These are phyloP conservation scores for Triplophysa bombifrons DNA, from an alignment of 2,797 vertebrate genomes.

Conservation along the genomic window DNA sequence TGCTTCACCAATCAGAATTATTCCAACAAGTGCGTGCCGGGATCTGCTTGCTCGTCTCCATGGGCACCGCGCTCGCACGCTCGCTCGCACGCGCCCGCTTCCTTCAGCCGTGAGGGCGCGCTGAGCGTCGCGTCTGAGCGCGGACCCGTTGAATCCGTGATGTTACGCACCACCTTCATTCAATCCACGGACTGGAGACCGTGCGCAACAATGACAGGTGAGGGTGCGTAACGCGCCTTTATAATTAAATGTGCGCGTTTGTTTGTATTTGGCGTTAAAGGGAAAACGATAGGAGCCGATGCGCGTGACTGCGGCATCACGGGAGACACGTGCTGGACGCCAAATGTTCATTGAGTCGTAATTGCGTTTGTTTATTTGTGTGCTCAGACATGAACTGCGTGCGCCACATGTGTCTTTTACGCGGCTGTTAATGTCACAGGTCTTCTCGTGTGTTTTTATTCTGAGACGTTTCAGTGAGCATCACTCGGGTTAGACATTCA, in stretches of 20 bases:
- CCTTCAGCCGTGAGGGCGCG: slow-evolving; percentile 34
- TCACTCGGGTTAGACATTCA: background rate
- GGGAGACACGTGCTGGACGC: slow-evolving; percentile 51
- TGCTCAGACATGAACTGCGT: background rate
- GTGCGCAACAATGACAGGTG: slow-evolving; percentile 16
- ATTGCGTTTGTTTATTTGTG: slow-evolving; percentile 17
- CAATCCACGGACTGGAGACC: background rate
- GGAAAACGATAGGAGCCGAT: background rate
- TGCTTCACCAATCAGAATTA: background rate
- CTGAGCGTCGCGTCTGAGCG: slow-evolving; percentile 11
- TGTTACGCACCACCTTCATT: background rate
- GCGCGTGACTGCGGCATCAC: slow-evolving; percentile 52
- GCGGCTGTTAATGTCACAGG: background rate
- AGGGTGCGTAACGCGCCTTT: background rate
- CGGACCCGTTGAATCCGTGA: slow-evolving; percentile 24
- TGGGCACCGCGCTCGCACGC: slow-evolving; percentile 38
- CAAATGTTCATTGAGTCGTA: slow-evolving; percentile 23
- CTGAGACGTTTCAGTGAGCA: background rate
- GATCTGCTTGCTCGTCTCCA: slow-evolving; percentile 48
- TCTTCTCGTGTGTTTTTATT: background rate
- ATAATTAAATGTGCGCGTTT: background rate
- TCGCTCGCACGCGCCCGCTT: slow-evolving; percentile 59
- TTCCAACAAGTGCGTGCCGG: slow-evolving; percentile 36
- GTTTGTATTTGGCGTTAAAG: background rate
- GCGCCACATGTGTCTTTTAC: background rate